Conservation (phyloP, 2,888 invertebrate species). For the Craniophora ligustri region DNA sequence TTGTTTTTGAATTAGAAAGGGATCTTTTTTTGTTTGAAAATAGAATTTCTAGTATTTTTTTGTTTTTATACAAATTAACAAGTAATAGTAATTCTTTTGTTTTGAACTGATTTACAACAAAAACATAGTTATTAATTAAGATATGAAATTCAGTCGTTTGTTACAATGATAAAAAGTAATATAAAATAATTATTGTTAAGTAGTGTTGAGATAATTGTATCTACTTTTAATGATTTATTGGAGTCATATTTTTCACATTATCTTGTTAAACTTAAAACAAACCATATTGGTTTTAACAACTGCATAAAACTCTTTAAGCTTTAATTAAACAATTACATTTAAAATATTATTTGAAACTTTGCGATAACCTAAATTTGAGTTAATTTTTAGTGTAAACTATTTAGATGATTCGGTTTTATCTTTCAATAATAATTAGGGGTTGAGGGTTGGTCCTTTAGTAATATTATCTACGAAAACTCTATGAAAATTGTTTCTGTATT, state of each 20-base stretch:
- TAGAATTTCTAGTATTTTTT: neutral
- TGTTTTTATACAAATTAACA: neutral
- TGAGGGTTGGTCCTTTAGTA: too few species aligned
- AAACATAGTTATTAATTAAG: too few species aligned
- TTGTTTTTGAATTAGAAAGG: conserved; percentile 40
- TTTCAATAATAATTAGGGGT: neutral
- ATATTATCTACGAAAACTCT: neutral
- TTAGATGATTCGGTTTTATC: neutral
- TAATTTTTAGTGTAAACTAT: neutral
- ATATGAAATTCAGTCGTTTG: too few species aligned
- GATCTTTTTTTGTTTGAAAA: conserved; percentile 5
- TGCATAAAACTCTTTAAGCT: conserved; percentile 1
- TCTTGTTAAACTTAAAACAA: too few species aligned
- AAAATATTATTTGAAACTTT: too few species aligned
- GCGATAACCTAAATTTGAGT: too few species aligned
- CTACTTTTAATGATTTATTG: neutral
- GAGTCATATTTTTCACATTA: neutral
- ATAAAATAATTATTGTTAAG: too few species aligned
- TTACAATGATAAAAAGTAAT: too few species aligned
- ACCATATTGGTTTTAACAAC: neutral
- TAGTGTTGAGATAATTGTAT: too few species aligned
- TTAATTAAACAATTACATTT: too few species aligned
- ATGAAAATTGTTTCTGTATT: neutral
- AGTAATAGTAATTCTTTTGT: neutral
- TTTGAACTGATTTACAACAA: too few species aligned